Percentiles rank a stretch among this genome's conserved stretches.
Evolutionary conservation across 1,140 invertebrate genomes (phyloP).

Genomic region (Drosophila mayri): DNA sequence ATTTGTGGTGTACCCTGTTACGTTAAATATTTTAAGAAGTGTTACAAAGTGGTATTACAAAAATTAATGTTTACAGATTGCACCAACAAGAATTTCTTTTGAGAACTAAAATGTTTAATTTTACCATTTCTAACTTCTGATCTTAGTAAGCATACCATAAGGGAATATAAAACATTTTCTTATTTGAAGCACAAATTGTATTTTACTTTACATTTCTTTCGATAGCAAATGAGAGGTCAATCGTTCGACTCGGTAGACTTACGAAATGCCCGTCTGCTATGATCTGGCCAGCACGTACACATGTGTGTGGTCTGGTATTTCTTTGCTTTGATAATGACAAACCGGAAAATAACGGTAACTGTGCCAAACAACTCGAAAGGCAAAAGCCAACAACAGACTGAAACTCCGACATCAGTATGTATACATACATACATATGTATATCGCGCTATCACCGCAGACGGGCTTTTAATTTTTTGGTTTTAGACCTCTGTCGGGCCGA

Average conservation of each 20-base stretch:
- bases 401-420: too few relatives aligned
- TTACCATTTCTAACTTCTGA: too few relatives aligned
- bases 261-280: conserved; percentile 53
- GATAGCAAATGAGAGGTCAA: conserved; percentile 48
- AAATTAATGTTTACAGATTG: too few relatives aligned
- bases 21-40: too few relatives aligned
- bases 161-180: neutral
- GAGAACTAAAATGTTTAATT: too few relatives aligned
- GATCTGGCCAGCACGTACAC: conserved; percentile 15
- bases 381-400: conserved; percentile 1
- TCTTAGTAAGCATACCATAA: too few relatives aligned
- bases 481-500: conserved; percentile 18
- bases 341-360: conserved; percentile 78
- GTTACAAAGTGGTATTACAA: too few relatives aligned
- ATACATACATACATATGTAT: too few relatives aligned
- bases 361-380: conserved; percentile 52
- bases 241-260: conserved; percentile 60
- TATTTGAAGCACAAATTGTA: conserved; percentile 16
- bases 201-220: conserved; percentile 68
- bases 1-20: too few relatives aligned
- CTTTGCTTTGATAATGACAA: conserved; percentile 42
- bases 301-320: conserved; percentile 18
- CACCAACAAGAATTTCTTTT: too few relatives aligned
- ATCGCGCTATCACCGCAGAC: conserved; percentile 54
- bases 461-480: conserved; percentile 65